Evolutionary conservation across 1,140 invertebrate genomes (phyloP).

Genomic region (Orius laevigatus): DNA sequence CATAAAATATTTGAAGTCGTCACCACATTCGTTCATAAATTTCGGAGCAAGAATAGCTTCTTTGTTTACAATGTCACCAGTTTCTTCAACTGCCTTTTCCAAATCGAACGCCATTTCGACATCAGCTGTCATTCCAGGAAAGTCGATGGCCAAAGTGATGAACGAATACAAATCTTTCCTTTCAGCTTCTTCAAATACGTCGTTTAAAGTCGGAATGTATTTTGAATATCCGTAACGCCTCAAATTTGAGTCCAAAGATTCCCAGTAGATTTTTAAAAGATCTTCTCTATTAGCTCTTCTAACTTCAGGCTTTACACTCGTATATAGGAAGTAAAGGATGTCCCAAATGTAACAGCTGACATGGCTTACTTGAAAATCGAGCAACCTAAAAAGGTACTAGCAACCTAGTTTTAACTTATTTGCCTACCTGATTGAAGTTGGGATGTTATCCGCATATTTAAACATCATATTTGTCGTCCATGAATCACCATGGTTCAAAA

Average conservation of each 20-base stretch:
- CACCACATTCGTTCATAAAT: neutral
- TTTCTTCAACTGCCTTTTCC: neutral
- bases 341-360: too few species aligned
- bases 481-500: conserved; percentile 8
- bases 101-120: neutral
- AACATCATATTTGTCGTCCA: conserved; percentile 13
- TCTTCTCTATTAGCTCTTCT: neutral
- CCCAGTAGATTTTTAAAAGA: neutral
- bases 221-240: too few species aligned
- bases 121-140: neutral
- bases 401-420: too few species aligned
- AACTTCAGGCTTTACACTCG: too few species aligned
- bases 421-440: too few species aligned
- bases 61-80: neutral
- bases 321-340: too few species aligned
- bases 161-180: neutral
- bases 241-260: neutral
- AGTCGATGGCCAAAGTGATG: neutral
- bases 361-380: too few species aligned
- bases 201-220: too few species aligned
- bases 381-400: too few species aligned
- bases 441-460: too few species aligned
- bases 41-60: neutral
- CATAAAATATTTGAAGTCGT: too few species aligned
- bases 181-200: neutral